Evolutionary conservation across 2,797 vertebrate species (phyloP).

Genomic region (Adelosebastes latens): DNA sequence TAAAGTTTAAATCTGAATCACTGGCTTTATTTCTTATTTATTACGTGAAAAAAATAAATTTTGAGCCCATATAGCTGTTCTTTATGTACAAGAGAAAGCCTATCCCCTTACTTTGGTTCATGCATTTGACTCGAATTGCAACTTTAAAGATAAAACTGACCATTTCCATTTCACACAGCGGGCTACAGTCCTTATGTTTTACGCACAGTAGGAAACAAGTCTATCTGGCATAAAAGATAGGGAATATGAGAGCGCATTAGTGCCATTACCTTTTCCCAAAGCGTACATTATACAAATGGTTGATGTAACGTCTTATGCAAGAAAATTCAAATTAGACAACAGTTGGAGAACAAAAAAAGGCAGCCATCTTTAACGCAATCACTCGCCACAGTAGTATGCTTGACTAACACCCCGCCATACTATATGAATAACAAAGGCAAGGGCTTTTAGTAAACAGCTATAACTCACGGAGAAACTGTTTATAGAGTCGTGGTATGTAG

Average conservation of each 20-base stretch:
- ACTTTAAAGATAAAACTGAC: conserved; percentile 13
- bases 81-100: background rate
- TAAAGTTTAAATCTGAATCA: conserved; percentile 60
- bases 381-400: conserved; percentile 53
- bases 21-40: background rate
- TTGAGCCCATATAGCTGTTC: background rate
- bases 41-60: background rate
- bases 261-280: conserved; percentile 36
- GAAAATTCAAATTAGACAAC: conserved; percentile 42
- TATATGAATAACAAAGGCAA: conserved; percentile 75
- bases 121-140: conserved; percentile 1
- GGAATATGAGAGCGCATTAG: conserved; percentile 18
- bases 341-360: conserved; percentile 40
- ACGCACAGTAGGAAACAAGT: conserved; percentile 33
- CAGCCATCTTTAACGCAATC: conserved; percentile 34
- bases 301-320: conserved; percentile 30
- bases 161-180: conserved; percentile 45
- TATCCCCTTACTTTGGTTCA: background rate
- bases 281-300: conserved; percentile 36
- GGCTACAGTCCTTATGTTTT: conserved; percentile 14
- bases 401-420: conserved; percentile 63
- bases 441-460: conserved; percentile 81
- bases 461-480: conserved; percentile 80
- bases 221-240: conserved; percentile 19
- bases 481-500: conserved; percentile 77